These are phyloP conservation scores for Triplophysa dalaica DNA, from an alignment of 2,113 vertebrate species.

Conservation along the genomic window DNA sequence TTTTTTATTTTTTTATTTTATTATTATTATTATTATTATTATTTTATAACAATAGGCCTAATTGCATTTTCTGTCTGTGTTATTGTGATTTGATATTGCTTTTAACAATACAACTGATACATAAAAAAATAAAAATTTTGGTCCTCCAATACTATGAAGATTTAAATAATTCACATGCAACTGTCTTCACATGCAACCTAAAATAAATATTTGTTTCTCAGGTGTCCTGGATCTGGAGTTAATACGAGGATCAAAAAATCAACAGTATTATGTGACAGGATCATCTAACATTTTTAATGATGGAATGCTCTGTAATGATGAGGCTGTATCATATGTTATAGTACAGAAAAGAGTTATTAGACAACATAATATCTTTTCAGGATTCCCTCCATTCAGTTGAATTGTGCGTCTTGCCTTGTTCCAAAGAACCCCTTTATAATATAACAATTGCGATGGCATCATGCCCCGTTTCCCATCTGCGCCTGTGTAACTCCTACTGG, in stretches of 20 bases:
- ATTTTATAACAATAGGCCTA: too few relatives aligned
- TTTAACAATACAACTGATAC: too few relatives aligned
- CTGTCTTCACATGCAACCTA: too few relatives aligned
- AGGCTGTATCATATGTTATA: constrained; percentile 13
- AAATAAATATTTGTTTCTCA: too few relatives aligned
- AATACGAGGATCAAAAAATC: background rate
- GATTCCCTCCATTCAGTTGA: constrained; percentile 2
- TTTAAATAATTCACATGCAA: too few relatives aligned
- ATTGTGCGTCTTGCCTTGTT: constrained; percentile 3
- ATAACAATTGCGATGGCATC: constrained; percentile 20
- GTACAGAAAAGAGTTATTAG: background rate
- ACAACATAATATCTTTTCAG: background rate
- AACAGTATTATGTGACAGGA: constrained; percentile 4
- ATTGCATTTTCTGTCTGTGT: too few relatives aligned
- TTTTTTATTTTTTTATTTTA: too few relatives aligned
- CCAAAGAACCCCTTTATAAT: constrained; percentile 23
- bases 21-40: too few relatives aligned
- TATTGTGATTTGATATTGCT: too few relatives aligned
- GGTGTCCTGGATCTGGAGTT: background rate
- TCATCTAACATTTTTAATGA: constrained; percentile 15
- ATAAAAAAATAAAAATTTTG: too few relatives aligned
- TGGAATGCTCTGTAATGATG: background rate
- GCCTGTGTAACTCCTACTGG: constrained; percentile 52
- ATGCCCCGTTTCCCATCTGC: constrained; percentile 56
- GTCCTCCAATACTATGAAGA: too few relatives aligned